phyloP scores from a whole-genome alignment of 2,797 vertebrate genomes.

The Mustela erminea region DNA sequence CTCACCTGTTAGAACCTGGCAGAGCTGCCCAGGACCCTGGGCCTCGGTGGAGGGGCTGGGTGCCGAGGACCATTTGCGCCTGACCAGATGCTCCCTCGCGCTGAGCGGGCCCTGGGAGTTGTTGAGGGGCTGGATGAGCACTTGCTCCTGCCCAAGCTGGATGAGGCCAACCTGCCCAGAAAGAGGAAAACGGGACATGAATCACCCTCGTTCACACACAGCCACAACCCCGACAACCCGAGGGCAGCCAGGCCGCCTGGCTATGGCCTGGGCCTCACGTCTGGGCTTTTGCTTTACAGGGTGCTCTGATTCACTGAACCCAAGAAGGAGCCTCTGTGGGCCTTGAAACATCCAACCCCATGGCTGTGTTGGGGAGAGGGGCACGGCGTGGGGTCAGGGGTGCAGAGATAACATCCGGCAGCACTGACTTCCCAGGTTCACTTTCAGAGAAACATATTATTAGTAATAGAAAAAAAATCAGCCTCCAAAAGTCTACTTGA shows the following conservation, averaged over 20 bases:
- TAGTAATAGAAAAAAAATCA: not conserved
- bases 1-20: slow-evolving; percentile 93
- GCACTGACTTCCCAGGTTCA: not conserved
- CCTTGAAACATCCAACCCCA: not conserved
- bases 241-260: not conserved
- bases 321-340: not conserved
- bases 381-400: fast-evolving
- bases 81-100: slow-evolving; percentile 91
- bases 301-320: fast-evolving
- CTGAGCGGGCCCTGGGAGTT: slow-evolving; percentile 88
- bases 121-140: slow-evolving; percentile 93
- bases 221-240: fast-evolving
- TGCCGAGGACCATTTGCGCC: slow-evolving; percentile 86
- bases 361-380: not conserved
- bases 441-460: not conserved
- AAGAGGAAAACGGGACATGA: not conserved
- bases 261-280: not conserved
- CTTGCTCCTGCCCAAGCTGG: slow-evolving; percentile 91
- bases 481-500: not conserved
- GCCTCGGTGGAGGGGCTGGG: not conserved
- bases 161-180: slow-evolving; percentile 93
- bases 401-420: fast-evolving
- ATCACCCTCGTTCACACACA: not conserved
- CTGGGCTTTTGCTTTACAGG: not conserved
- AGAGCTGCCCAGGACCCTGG: slow-evolving; percentile 82